phyloP scores from a whole-genome alignment of 2,797 vertebrate genomes.

The Euphonia xanthogaster region DNA sequence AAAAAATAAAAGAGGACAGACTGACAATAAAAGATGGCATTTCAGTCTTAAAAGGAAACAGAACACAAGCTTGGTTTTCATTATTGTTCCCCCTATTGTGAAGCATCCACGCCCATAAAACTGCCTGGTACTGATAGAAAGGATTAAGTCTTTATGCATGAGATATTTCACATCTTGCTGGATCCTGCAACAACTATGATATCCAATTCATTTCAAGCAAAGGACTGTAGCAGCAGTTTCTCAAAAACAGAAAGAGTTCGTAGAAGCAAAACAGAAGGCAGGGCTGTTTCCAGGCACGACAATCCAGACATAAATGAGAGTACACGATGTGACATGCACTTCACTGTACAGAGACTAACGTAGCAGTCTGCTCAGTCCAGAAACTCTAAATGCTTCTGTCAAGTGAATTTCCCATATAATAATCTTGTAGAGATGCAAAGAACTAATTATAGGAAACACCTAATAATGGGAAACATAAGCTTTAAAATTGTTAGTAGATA shows the following conservation, averaged over 20 bases:
- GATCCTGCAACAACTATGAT: background rate
- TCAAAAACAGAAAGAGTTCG: background rate
- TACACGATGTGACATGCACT: background rate
- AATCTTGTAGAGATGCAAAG: background rate
- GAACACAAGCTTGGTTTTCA: background rate
- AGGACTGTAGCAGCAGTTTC: background rate
- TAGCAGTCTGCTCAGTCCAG: background rate
- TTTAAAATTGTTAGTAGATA: background rate
- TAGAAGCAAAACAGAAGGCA: conserved; percentile 4
- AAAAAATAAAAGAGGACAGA: background rate
- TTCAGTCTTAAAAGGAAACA: background rate
- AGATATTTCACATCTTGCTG: background rate
- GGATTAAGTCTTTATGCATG: background rate
- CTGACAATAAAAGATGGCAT: background rate
- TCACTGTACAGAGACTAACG: background rate
- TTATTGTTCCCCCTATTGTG: background rate
- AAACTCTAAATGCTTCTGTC: conserved; percentile 11
- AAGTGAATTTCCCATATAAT: background rate
- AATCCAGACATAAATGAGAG: background rate
- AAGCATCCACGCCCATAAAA: background rate
- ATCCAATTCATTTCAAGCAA: background rate
- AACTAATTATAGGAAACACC: conserved; percentile 24
- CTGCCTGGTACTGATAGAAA: background rate
- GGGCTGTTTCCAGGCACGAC: background rate
- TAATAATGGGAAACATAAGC: conserved; percentile 4